Base-by-base conservation (phyloP, 2,113 vertebrate genomes). In the Syngnathus typhle region DNA sequence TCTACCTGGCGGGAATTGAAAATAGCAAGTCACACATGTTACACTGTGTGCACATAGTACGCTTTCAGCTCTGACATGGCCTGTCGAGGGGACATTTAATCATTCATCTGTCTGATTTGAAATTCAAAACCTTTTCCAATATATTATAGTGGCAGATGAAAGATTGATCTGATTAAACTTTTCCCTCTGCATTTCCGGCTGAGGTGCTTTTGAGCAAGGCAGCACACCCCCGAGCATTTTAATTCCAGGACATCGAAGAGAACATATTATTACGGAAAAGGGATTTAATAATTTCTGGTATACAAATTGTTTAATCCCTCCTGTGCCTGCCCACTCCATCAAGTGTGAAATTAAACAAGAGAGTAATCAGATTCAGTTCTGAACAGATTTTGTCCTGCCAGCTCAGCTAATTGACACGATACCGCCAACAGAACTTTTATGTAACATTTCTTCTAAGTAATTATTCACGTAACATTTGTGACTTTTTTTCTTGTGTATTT, bases 11-110 rank as follows among this genome's bases (percentile, higher is more conserved):
- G 69, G 62, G 23, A 64, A 64, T 64, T 69, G 68, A 81, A 81
- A 79, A 77, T 69, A 37, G 46, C 62, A 77, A 72, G 64, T 71
- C 54, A 67, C 37, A 59, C n/a, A 23, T 60, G 72, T 82, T 76
- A 70, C 70, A 47, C 64, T 66, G 67, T 49, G 69, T 62, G 32
- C 60, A 27, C n/a, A 72, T 23, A 32, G 27, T 32, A 32, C 19
- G 37, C 37, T 37, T 38, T 43, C 38, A 41, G 59, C 59, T 41
- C n/a, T 13, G 59, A 60, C 59, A 21, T 11, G 55, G 32, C 56
- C 36, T 38, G 56, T 8, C 39, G 59, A 60, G 18, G 37, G 41
- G 72, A 72, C 76, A 36, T 66, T 32, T 32, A 46, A 65, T 73
- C 52, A 13, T 65, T 65, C 60, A 66, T 16, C 46, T 19, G 32